Conservation (phyloP, 2,888 invertebrate species). For the Pecten maximus region DNA sequence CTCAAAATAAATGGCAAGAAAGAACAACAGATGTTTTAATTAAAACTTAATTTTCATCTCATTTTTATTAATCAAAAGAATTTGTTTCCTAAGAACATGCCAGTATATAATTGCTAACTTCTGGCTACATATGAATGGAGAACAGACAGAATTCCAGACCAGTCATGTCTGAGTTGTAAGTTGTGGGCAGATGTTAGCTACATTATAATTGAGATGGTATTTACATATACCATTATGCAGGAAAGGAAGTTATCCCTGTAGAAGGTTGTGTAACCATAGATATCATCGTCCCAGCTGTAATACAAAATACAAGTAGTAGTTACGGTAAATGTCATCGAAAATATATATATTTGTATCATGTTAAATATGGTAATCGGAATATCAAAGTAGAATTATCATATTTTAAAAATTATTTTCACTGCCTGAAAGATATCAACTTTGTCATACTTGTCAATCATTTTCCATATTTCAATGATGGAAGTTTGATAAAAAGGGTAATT, state of each 20-base stretch:
- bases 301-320: background rate
- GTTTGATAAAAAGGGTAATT: background rate
- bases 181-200: slow-evolving; percentile 4
- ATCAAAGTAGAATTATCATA: too few species aligned
- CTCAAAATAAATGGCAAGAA: too few species aligned
- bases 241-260: slow-evolving; percentile 2
- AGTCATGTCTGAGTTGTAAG: slow-evolving; percentile 3
- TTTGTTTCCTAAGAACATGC: background rate
- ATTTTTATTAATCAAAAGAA: background rate
- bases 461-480: background rate
- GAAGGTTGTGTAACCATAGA: slow-evolving; percentile 30
- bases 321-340: background rate
- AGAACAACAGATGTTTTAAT: background rate
- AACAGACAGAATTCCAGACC: background rate
- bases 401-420: background rate
- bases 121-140: background rate
- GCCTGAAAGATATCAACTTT: background rate
- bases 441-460: background rate
- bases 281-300: background rate
- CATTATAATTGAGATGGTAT: slow-evolving; percentile 1
- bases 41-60: background rate
- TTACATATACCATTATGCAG: slow-evolving; percentile 4
- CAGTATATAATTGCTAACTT: background rate
- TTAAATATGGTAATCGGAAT: too few species aligned
- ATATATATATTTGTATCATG: background rate